Evolutionary conservation across 2,797 vertebrate species (phyloP).

Genomic region (Megaceryle alcyon): DNA sequence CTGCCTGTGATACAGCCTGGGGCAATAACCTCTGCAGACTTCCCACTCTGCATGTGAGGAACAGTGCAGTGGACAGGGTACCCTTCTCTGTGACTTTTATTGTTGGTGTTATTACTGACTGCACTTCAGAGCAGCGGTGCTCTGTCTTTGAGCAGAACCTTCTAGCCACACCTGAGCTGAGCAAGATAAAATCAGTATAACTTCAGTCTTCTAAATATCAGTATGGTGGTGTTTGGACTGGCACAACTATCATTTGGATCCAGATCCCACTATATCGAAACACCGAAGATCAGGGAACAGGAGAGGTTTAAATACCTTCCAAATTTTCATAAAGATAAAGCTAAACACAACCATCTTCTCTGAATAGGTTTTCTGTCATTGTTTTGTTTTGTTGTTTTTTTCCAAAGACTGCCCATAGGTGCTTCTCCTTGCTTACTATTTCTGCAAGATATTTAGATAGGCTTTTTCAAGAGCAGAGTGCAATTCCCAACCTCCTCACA

Average conservation of each 20-base stretch:
- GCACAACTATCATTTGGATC: background rate
- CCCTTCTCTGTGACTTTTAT: background rate
- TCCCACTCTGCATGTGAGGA: background rate
- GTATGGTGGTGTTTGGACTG: background rate
- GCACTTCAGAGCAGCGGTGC: background rate
- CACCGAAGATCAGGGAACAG: background rate
- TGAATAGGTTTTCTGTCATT: background rate
- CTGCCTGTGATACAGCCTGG: background rate
- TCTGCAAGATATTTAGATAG: background rate
- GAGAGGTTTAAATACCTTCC: background rate
- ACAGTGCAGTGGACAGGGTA: fast-evolving
- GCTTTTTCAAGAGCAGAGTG: background rate
- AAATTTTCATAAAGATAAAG: background rate
- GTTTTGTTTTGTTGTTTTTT: background rate
- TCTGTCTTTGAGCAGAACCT: background rate
- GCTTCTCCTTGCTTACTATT: background rate
- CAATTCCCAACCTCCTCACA: background rate
- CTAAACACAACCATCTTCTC: background rate
- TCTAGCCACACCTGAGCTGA: background rate
- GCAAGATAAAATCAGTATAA: background rate
- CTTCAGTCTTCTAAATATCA: background rate
- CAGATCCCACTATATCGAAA: background rate
- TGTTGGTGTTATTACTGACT: background rate
- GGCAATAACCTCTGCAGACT: background rate
- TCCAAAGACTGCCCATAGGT: background rate